Base-by-base conservation (phyloP, 2,888 invertebrate species). In the Mellilla xanthometata region DNA sequence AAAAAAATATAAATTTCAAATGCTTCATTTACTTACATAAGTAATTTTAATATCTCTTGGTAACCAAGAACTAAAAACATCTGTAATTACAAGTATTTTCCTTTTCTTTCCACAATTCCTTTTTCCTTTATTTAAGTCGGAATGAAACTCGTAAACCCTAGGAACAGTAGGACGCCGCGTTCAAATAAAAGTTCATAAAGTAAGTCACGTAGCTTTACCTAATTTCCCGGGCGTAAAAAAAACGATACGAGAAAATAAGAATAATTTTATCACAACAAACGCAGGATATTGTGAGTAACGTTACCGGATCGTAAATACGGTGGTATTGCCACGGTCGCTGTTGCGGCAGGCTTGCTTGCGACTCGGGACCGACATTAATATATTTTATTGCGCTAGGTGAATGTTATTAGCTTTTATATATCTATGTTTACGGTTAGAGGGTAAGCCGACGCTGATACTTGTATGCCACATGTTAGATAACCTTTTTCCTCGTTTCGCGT, bases 401-500 rank as follows among this genome's bases (percentile, higher is more conserved):
- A 70, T 71, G 71, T 72, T 76, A 76, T 75, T 76, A 75, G 71
- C 68, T 71, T 73, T 74, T 58, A 65, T 75, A 72, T 72, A 68
- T 68, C 64, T 67, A 60, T 67, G 66, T 72, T 72, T 72, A 70
- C 62, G 55, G 51, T 48, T 50, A 49, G 35, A 42, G 51, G 56
- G 59, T 52, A 47, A 38, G 47, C 45, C 48, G 50, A 47, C 52
- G 55, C 23, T 52, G 45, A 49, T 51, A 55, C 31, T 53, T 43
- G 55, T 57, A 31, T 46, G 52, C 23, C 35, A 46, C 40, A 36
- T 32, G 7, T 15, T 35, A 28, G n/a, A 9, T 28, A 12, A 28
- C 15, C 2, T 19, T 19, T 5, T 1, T 19, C n/a, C n/a, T n/a
- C n/a, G n/a, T n/a, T n/a, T n/a, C n/a, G n/a, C n/a, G n/a, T n/a